Evolutionary conservation across 2,113 vertebrate genomes (phyloP).

Genomic region (Ictalurus furcatus): DNA sequence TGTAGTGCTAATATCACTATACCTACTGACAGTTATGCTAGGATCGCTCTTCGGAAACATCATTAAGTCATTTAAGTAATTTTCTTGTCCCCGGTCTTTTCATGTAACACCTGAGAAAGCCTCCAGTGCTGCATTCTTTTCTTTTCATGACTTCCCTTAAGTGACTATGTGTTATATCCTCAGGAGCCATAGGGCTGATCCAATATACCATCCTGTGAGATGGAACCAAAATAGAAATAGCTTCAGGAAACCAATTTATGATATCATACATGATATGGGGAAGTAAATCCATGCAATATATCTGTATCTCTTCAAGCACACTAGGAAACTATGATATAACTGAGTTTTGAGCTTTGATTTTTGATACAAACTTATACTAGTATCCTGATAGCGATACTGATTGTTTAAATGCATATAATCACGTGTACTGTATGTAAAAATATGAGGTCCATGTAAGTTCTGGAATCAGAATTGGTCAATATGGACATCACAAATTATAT

Average conservation of each 20-base stretch:
- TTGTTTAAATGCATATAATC: not conserved
- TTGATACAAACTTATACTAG: not conserved
- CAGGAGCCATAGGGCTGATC: not conserved
- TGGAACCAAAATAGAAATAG: slow-evolving; percentile 11
- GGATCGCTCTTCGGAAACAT: not conserved
- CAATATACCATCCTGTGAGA: not conserved
- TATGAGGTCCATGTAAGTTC: not conserved
- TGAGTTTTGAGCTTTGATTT: not conserved
- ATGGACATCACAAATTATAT: not conserved
- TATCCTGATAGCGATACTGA: not conserved
- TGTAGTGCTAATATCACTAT: slow-evolving; percentile 40
- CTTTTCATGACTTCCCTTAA: not conserved
- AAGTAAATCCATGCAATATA: not conserved
- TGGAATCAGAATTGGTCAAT: not conserved
- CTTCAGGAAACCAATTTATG: slow-evolving; percentile 13
- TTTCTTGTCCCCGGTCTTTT: slow-evolving; percentile 37
- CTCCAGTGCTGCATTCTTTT: not conserved
- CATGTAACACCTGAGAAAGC: not conserved
- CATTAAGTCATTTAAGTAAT: slow-evolving; percentile 15
- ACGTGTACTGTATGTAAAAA: not conserved
- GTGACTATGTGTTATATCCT: not conserved
- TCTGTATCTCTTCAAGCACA: not conserved
- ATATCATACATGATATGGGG: slow-evolving; percentile 1
- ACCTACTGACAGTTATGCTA: slow-evolving; percentile 46
- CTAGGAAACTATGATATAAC: not conserved